These are phyloP conservation scores for Tupaia tana DNA, from an alignment of 2,113 vertebrate genomes.

Conservation along the genomic window DNA sequence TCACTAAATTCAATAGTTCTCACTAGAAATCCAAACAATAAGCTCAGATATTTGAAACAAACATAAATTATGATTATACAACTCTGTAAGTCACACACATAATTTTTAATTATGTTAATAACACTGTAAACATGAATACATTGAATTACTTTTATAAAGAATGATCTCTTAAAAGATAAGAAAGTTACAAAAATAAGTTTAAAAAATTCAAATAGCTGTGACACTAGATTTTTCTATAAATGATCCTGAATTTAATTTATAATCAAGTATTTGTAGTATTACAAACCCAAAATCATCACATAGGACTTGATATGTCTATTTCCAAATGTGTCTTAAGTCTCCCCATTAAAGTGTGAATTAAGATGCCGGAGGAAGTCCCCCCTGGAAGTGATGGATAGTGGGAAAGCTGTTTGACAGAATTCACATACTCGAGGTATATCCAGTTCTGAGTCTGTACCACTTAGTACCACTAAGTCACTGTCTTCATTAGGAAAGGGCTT, in stretches of 20 bases:
- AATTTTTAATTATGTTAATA: slow-evolving; percentile 58
- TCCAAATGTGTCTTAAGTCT: slow-evolving; percentile 88
- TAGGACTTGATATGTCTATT: slow-evolving; percentile 67
- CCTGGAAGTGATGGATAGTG: slow-evolving; percentile 89
- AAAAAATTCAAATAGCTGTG: slow-evolving; percentile 72
- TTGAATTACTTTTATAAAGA: slow-evolving; percentile 70
- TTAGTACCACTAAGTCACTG: slow-evolving; percentile 85
- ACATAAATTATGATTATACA: slow-evolving; percentile 68
- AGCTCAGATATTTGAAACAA: slow-evolving; percentile 58
- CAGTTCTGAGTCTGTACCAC: slow-evolving; percentile 88
- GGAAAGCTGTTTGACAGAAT: slow-evolving; percentile 96
- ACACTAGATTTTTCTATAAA: slow-evolving; percentile 75
- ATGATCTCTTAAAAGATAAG: slow-evolving; percentile 76
- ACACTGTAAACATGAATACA: slow-evolving; percentile 75
- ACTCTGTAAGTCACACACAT: slow-evolving; percentile 27
- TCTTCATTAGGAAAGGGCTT: slow-evolving; percentile 90
- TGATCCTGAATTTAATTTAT: slow-evolving; percentile 73
- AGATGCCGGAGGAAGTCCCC: slow-evolving; percentile 95
- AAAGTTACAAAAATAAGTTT: slow-evolving; percentile 69
- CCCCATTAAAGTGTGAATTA: slow-evolving; percentile 94
- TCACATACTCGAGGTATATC: slow-evolving; percentile 92
- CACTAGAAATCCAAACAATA: slow-evolving; percentile 71
- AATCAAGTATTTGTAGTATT: slow-evolving; percentile 74
- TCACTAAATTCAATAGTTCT: slow-evolving; percentile 65
- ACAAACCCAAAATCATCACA: slow-evolving; percentile 66